Base-by-base conservation (phyloP, 2,888 invertebrate genomes). In the Celastrina argiolus region DNA sequence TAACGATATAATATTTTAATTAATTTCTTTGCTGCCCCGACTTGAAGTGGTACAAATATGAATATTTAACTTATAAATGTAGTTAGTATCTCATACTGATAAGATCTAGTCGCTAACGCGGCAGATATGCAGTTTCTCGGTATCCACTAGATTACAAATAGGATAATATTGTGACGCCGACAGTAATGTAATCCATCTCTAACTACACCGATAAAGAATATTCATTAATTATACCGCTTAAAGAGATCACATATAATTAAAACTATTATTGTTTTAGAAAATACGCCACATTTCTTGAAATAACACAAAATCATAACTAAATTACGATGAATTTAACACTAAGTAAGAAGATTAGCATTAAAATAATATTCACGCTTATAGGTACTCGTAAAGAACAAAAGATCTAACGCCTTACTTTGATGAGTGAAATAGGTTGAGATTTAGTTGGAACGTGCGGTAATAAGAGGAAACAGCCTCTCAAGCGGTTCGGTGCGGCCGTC, bases 391-490 rank as follows among this genome's bases (percentile, higher is more conserved):
- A 51, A 12, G 51, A 51, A 22, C 51, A 51, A 26, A 22, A 51
- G 2, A 45, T 45, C 51, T 51, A 18, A 45, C 45, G 45, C 22
- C 22, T 51, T 22, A 45, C 18, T 31, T 5, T 51, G 22, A 59
- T 31, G 12, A 39, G 14, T 61, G 39, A 61, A 61, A 12, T 61
- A 61, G 36, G 39, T 61, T 39, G 61, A 58, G 42, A 59, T 59
- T 42, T n/a, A 59, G 56, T 61, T 36, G 61, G 61, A 61, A 39
- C 36, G 61, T 22, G 58, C 39, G 28, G 31, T 65, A 63, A 59
- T 36, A 69, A 69, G 68, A 74, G 74, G 74, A 77, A 75, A 70
- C 70, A 71, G 71, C 70, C 70, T 70, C 71, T 73, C 69, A 58
- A 66, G 65, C 64, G 65, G 41, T 68, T 58, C 59, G 58, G 51